Conservation (phyloP, 1,140 invertebrate species). For the Anastatus disparis region DNA sequence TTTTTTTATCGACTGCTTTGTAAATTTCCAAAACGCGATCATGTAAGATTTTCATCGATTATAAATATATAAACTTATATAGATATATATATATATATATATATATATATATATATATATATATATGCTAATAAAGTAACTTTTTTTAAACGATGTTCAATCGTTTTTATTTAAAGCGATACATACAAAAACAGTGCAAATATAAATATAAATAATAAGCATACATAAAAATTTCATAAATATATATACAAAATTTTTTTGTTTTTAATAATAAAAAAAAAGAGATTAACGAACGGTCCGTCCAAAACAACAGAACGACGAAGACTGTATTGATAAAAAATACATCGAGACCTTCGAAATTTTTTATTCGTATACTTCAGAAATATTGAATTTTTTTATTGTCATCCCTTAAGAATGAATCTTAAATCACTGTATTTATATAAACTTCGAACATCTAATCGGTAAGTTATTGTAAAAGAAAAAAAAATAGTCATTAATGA, state of each 20-base stretch:
- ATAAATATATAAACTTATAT: not conserved
- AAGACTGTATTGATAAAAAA: conserved; percentile 5
- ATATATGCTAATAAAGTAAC: conserved; percentile 16
- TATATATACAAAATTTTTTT: not conserved
- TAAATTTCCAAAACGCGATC: conserved; percentile 23
- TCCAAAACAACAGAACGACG: conserved; percentile 13
- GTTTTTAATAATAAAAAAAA: not conserved
- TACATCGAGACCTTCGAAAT: not conserved
- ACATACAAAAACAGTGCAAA: conserved; percentile 1
- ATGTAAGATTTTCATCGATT: conserved; percentile 3
- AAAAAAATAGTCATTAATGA: conserved; percentile 35
- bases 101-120: conserved; percentile 15
- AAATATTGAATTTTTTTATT: not conserved
- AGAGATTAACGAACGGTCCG: conserved; percentile 1
- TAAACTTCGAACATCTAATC: conserved; percentile 18
- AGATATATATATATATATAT: conserved; percentile 18
- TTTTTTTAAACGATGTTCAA: conserved; percentile 20
- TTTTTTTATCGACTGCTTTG: conserved; percentile 23
- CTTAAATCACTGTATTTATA: conserved; percentile 17
- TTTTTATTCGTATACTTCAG: not conserved
- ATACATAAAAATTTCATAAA: not conserved
- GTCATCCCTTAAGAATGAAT: conserved; percentile 15
- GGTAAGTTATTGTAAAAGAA: conserved; percentile 22
- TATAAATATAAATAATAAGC: not conserved
- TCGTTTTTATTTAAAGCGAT: not conserved